Evolutionary conservation across 2,888 invertebrate genomes (phyloP), one percentile per base, ranked within the genome.

Genomic region (Tiliacea citrago): DNA sequence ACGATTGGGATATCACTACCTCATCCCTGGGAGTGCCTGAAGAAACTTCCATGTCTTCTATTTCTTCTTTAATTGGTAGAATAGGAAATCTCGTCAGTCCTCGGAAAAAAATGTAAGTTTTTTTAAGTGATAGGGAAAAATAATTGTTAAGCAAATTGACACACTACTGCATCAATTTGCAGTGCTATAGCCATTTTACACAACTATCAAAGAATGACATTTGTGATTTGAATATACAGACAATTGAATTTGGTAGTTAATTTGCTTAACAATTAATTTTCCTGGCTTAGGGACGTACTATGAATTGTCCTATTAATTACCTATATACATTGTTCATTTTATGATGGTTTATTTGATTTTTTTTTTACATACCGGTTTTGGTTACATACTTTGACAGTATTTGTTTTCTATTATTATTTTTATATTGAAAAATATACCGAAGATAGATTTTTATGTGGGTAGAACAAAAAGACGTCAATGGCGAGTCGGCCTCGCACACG

Each of bases 1-100:
- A 13, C 0, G 91, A 92, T 8, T 93, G 91, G 89, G 93, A 92
- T 45, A 81, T 93, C 0, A 92, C 93, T 0, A 77, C 83, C 0
- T 90, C 91, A 0, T 91, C 92, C 0, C 9, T 83, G 1, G 90
- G 84, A 5, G 51, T 92, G 0, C 92, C 92, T 0, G 85, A 82
- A 9, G 79, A 80, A 5, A 49, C 45, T 10, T 10, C 77, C 0
- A 75, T 75, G 47, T 76, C 82, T 0, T 81, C 86, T 0, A 18
- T 83, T 39, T 24, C 66, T 21, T 29, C 13, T 0, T 68, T 84
- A 2, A 35, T 86, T 16, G 35, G 29, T 66, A 79, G 62, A 29
- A 61, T 82, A 51, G 68, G 67, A 13, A 24, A 2, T 8, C 2
- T 71, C 0, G 2, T 79, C 18, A 77, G 68, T 24, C 71, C 69